Percentiles rank a stretch among this genome's conserved stretches.
phyloP scores from a whole-genome alignment of 2,888 invertebrate genomes.

The Melangyna quadrimaculata region DNA sequence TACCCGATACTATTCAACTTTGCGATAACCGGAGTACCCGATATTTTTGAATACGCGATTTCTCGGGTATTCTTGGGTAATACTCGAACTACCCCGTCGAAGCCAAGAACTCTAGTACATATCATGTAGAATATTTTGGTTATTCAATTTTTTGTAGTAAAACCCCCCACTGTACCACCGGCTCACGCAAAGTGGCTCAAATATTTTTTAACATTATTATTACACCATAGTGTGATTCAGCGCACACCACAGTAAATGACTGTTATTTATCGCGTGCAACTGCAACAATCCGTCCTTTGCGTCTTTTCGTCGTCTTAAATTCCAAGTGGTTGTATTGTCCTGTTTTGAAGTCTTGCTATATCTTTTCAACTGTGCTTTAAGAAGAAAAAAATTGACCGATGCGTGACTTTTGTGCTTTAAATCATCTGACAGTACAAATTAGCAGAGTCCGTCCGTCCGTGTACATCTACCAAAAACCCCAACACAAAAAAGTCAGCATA shows the following conservation, averaged over 20 bases:
- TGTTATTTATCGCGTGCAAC: slow-evolving; percentile 68
- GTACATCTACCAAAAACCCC: slow-evolving; percentile 33
- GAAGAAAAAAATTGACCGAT: slow-evolving; percentile 71
- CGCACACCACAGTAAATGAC: slow-evolving; percentile 57
- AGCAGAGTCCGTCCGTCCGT: slow-evolving; percentile 30
- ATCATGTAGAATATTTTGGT: too few relatives aligned
- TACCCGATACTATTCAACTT: too few relatives aligned
- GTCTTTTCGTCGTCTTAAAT: not conserved
- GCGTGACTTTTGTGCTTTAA: slow-evolving; percentile 72
- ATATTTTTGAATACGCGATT: too few relatives aligned
- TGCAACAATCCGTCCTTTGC: slow-evolving; percentile 24
- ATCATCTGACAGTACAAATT: slow-evolving; percentile 72
- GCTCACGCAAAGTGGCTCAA: slow-evolving; percentile 56
- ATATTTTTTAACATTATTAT: slow-evolving; percentile 65
- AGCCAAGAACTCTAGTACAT: too few relatives aligned
- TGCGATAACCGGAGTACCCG: too few relatives aligned
- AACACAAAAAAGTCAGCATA: slow-evolving; percentile 40
- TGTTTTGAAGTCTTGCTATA: not conserved
- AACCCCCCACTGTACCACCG: not conserved
- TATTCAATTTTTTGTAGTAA: not conserved
- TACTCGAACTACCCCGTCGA: too few relatives aligned
- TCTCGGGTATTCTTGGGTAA: too few relatives aligned
- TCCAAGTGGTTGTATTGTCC: slow-evolving; percentile 40
- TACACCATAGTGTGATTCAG: slow-evolving; percentile 54
- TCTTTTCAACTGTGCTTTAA: not conserved